phyloP scores from a whole-genome alignment of 1,140 invertebrate genomes.

The Lordiphosa stackelbergi region DNA sequence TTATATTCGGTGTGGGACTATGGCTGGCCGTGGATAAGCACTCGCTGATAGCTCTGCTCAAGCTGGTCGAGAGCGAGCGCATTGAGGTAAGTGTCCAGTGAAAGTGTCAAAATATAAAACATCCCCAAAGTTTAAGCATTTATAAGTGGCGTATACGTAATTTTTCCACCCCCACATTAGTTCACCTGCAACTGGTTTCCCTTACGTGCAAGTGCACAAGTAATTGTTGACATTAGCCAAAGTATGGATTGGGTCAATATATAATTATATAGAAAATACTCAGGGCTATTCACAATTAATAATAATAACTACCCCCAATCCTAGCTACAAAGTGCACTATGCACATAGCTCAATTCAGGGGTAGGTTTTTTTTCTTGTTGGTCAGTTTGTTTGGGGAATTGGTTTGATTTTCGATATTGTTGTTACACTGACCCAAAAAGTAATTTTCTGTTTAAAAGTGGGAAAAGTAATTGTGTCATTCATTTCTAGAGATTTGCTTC shows the following conservation, averaged over 20 bases:
- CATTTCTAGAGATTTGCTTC: too few species aligned
- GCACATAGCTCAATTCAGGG: conserved; percentile 29
- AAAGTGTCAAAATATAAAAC: conserved; percentile 36
- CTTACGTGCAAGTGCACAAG: conserved; percentile 30
- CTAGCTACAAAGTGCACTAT: conserved; percentile 24
- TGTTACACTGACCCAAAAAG: too few species aligned
- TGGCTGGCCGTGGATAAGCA: conserved; percentile 86
- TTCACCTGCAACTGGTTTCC: conserved; percentile 27
- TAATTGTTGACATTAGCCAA: conserved; percentile 40
- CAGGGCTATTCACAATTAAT: conserved; percentile 5
- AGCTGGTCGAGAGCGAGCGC: conserved; percentile 79
- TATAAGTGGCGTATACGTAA: conserved; percentile 37
- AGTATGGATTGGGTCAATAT: conserved; percentile 4
- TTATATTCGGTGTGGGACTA: conserved; percentile 85
- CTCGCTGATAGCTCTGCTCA: conserved; percentile 82
- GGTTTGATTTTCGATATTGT: too few species aligned
- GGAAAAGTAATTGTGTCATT: too few species aligned
- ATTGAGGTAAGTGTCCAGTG: conserved; percentile 80
- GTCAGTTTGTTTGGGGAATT: too few species aligned
- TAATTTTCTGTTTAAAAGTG: too few species aligned
- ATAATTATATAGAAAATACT: conserved; percentile 38
- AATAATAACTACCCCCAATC: conserved; percentile 22
- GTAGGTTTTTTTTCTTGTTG: conserved; percentile 6
- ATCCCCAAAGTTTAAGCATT: conserved; percentile 9
- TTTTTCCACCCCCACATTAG: conserved; percentile 19